Conservation (phyloP, 2,888 invertebrate genomes). For the Eristalinus aeneus region DNA sequence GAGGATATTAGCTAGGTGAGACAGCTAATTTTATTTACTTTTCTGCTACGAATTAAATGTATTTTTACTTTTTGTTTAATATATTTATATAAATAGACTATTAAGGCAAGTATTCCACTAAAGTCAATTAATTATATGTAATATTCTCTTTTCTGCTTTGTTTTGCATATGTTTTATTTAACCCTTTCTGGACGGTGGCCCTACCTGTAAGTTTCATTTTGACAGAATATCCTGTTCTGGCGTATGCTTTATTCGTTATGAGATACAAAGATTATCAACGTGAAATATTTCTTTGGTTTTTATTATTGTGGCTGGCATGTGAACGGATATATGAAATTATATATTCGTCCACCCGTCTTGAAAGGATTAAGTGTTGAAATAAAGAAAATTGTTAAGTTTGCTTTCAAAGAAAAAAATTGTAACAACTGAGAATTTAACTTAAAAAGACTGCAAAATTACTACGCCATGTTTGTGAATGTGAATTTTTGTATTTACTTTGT, state of each 20-base stretch:
- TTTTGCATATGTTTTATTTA: constrained; percentile 31
- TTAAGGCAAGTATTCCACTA: constrained; percentile 73
- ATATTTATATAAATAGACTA: constrained; percentile 72
- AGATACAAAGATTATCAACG: background rate
- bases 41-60: constrained; percentile 69
- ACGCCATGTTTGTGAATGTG: background rate
- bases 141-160: constrained; percentile 44
- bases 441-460: background rate
- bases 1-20: constrained; percentile 69
- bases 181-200: constrained; percentile 69
- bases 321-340: background rate
- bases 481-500: no score
- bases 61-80: constrained; percentile 56
- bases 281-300: background rate
- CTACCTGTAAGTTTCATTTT: constrained; percentile 25
- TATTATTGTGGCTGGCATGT: constrained; percentile 42
- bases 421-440: background rate
- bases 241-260: background rate
- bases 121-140: constrained; percentile 71
- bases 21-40: constrained; percentile 55
- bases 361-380: constrained; percentile 60
- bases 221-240: constrained; percentile 18
- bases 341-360: constrained; percentile 55
- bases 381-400: background rate
- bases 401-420: background rate